phyloP scores from a whole-genome alignment of 2,888 invertebrate species.

The Athetis lepigone region DNA sequence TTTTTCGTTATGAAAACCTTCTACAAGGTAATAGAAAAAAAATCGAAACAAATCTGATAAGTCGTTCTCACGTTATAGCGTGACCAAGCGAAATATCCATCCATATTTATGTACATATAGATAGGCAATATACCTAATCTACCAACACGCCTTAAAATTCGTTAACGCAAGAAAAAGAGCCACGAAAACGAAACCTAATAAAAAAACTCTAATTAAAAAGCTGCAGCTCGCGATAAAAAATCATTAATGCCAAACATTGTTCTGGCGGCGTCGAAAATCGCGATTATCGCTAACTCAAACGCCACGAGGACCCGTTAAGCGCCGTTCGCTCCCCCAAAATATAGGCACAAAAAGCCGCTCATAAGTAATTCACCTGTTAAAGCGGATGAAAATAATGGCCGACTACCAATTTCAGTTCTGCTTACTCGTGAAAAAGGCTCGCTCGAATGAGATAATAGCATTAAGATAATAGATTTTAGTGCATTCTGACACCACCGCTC shows the following conservation, averaged over 20 bases:
- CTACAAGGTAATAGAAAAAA: too few relatives aligned
- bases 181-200: slow-evolving; percentile 39
- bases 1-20: too few relatives aligned
- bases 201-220: slow-evolving; percentile 46
- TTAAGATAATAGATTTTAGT: slow-evolving; percentile 55
- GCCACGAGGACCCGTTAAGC: slow-evolving; percentile 42
- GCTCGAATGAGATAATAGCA: slow-evolving; percentile 49
- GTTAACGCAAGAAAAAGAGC: slow-evolving; percentile 18
- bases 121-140: too few relatives aligned
- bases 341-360: slow-evolving; percentile 63
- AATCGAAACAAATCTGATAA: too few relatives aligned
- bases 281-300: slow-evolving; percentile 72
- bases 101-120: too few relatives aligned
- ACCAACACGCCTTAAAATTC: slow-evolving; percentile 14
- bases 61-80: too few relatives aligned
- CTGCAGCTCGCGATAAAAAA: slow-evolving; percentile 58
- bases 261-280: slow-evolving; percentile 68
- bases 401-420: slow-evolving; percentile 58
- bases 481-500: slow-evolving; percentile 17
- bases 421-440: slow-evolving; percentile 55
- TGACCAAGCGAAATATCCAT: too few relatives aligned
- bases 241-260: slow-evolving; percentile 64
- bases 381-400: slow-evolving; percentile 55
- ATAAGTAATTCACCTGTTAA: slow-evolving; percentile 65
- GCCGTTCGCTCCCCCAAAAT: slow-evolving; percentile 51